Conservation (phyloP, 2,113 vertebrate genomes). For the Elgaria multicarinata region DNA sequence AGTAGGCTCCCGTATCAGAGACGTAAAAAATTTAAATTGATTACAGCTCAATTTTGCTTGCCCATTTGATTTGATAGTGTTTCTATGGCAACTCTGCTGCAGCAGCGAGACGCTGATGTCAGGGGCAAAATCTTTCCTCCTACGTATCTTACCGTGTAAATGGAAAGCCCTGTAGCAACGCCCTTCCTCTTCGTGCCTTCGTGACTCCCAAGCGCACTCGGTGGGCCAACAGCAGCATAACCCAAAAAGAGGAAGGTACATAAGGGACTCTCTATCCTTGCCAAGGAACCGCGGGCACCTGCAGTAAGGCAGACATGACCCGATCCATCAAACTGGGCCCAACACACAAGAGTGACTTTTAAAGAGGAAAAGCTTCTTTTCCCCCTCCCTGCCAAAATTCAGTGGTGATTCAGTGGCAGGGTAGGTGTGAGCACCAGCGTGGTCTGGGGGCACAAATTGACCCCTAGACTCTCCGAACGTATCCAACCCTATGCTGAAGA, state of each 20-base stretch:
- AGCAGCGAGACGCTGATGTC: not conserved
- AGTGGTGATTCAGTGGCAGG: too few relatives aligned
- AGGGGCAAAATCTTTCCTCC: not conserved
- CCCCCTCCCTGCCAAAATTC: too few relatives aligned
- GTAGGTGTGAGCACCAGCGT: too few relatives aligned
- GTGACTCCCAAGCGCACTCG: not conserved
- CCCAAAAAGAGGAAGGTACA: too few relatives aligned
- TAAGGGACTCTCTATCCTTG: not conserved
- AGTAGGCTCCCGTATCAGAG: not conserved
- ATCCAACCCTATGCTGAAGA: not conserved
- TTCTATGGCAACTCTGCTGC: conserved; percentile 12
- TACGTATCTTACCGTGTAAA: not conserved
- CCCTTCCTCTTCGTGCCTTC: not conserved
- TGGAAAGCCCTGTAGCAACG: not conserved
- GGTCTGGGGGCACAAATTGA: too few relatives aligned
- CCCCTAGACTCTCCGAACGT: too few relatives aligned
- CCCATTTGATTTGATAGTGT: not conserved
- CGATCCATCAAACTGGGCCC: not conserved
- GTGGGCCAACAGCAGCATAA: not conserved
- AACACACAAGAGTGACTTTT: not conserved
- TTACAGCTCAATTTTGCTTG: not conserved
- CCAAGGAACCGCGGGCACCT: not conserved
- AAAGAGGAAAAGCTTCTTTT: too few relatives aligned
- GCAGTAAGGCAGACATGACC: not conserved
- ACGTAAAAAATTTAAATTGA: not conserved